Percentiles rank a stretch among this genome's conserved stretches.
Evolutionary conservation across 1,140 invertebrate species (phyloP).

Genomic region (Thrips palmi): DNA sequence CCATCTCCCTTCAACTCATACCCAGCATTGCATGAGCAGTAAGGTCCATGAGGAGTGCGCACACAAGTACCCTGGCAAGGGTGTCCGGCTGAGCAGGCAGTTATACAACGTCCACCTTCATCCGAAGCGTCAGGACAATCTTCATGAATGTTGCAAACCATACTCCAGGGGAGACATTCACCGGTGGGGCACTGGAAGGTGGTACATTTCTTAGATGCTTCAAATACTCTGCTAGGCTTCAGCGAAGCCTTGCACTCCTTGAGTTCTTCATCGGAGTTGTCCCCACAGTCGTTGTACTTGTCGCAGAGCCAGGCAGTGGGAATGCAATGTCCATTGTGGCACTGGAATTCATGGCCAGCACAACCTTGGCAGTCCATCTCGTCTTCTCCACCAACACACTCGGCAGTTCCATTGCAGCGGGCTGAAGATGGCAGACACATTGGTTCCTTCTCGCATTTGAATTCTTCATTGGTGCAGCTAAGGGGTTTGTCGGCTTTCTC

Average conservation of each 20-base stretch:
- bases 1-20: constrained; percentile 14
- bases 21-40: constrained; percentile 15
- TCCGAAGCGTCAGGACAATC: constrained; percentile 17
- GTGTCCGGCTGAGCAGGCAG: not conserved
- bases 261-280: constrained; percentile 40
- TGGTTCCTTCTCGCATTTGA: constrained; percentile 10
- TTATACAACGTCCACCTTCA: constrained; percentile 16
- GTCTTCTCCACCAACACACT: constrained; percentile 38
- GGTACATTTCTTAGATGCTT: constrained; percentile 13
- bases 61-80: not conserved
- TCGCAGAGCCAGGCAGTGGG: constrained; percentile 43
- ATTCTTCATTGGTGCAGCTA: constrained; percentile 8
- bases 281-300: constrained; percentile 38
- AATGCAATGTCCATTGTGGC: constrained; percentile 37
- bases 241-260: not conserved
- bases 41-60: constrained; percentile 14
- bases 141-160: constrained; percentile 15
- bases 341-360: constrained; percentile 28
- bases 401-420: constrained; percentile 33
- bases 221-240: too few species aligned
- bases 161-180: constrained; percentile 21
- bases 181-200: constrained; percentile 25
- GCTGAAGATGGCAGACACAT: too few species aligned
- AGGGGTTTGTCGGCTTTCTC: too few species aligned
- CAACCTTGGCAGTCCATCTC: constrained; percentile 26